Evolutionary conservation across 2,888 invertebrate genomes (phyloP).

Genomic region (Drosophila setosimentum): DNA sequence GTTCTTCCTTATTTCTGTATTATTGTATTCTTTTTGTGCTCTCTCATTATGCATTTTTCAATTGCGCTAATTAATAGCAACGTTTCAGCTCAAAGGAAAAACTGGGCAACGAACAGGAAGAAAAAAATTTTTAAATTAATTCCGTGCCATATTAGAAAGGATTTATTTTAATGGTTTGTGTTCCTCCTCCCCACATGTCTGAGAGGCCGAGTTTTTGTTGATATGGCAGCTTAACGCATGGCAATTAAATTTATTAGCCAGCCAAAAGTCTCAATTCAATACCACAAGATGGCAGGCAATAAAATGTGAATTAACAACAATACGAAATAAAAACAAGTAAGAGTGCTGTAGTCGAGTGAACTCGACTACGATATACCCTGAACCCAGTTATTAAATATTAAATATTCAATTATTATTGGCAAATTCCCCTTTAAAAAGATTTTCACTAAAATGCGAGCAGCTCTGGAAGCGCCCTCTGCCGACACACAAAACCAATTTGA

Average conservation of each 20-base stretch:
- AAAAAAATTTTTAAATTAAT: slow-evolving; percentile 55
- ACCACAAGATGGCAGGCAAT: slow-evolving; percentile 22
- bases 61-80: slow-evolving; percentile 55
- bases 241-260: slow-evolving; percentile 71
- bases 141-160: slow-evolving; percentile 44
- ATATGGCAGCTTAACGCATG: slow-evolving; percentile 51
- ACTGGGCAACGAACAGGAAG: slow-evolving; percentile 24
- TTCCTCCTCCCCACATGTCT: neutral
- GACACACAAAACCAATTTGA: no score
- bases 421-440: no score
- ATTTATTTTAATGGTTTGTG: slow-evolving; percentile 34
- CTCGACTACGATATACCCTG: no score
- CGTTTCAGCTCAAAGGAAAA: slow-evolving; percentile 30
- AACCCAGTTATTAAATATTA: no score
- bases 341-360: no score
- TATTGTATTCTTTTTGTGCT: neutral
- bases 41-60: slow-evolving; percentile 26
- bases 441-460: no score
- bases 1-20: neutral
- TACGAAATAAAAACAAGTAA: slow-evolving; percentile 1
- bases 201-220: slow-evolving; percentile 21
- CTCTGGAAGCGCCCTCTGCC: no score
- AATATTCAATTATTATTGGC: no score
- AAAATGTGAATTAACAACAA: slow-evolving; percentile 34
- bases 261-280: slow-evolving; percentile 17